Base-by-base conservation (phyloP, 2,113 vertebrate species). In the Dicrurus megarhynchus region DNA sequence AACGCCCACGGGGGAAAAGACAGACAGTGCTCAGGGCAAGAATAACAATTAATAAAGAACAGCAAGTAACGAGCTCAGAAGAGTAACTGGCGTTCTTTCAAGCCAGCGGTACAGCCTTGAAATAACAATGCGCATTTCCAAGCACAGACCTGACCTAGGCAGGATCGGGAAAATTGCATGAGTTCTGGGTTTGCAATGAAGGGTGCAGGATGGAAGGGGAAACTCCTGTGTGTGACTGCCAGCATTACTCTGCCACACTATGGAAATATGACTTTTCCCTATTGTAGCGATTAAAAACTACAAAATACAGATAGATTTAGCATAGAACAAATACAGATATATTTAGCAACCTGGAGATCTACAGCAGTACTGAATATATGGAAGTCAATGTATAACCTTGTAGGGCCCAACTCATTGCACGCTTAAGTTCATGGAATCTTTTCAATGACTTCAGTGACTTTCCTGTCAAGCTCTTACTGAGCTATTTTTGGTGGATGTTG, bases 401-500 rank as follows among this genome's bases (percentile, higher is more conserved):
- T 74, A 70, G 59, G 47, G 46, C 65, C 44, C 52, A 71, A 74
- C n/a, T 44, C n/a, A 46, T 84, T 92, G 88, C 56, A 74, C 0
- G 0, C 26, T 83, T 9, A 77, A 80, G 57, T 90, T 94, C 56
- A 56, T 70, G 87, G 95, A 90, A 92, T 86, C 79, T 96, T 96
- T 96, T 96, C 93, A 92, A 11, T 86, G 57, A 94, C 95, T 94
- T 93, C 76, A 52, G 46, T 89, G 94, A 95, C 93, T 97, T 96
- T 96, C 71, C 59, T 19, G 60, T 59, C 47, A 63, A 74, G 93
- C 59, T 83, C 75, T 84, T 87, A 77, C 79, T 74, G 92, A 93
- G 93, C 95, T 96, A 93, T 97, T 97, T 97, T 94, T 95, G 95
- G 93, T 81, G 44, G 76, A 96, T 84, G 93, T 75, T 94, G 87